Evolutionary conservation across 2,113 vertebrate genomes (phyloP).

Genomic region (Synchiropus splendidus): DNA sequence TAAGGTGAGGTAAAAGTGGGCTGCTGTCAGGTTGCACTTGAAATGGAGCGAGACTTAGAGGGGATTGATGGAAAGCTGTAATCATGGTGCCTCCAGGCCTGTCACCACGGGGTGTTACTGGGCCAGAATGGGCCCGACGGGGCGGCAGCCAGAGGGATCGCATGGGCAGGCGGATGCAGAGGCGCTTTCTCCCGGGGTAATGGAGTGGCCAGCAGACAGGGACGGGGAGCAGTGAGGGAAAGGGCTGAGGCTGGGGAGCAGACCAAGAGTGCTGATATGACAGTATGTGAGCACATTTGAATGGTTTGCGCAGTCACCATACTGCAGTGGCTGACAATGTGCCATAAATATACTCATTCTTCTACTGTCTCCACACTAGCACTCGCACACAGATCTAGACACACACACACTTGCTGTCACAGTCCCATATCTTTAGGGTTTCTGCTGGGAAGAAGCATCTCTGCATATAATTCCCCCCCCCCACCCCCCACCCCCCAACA

Average conservation of each 20-base stretch:
- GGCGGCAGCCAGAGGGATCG: constrained; percentile 36
- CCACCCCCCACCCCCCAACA: not conserved
- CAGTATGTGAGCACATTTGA: constrained; percentile 28
- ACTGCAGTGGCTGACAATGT: constrained; percentile 45
- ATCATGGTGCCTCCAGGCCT: constrained; percentile 54
- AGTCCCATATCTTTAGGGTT: constrained; percentile 40
- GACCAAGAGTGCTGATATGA: constrained; percentile 52
- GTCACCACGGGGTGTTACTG: constrained; percentile 43
- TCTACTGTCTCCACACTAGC: constrained; percentile 21
- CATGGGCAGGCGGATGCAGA: constrained; percentile 23
- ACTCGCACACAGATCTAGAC: too few relatives aligned
- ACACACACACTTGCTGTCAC: constrained; percentile 25
- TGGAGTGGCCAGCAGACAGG: constrained; percentile 45
- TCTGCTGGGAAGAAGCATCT: constrained; percentile 43
- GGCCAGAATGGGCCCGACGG: constrained; percentile 39
- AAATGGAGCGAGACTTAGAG: constrained; percentile 33
- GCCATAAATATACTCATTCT: constrained; percentile 44
- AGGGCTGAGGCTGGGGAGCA: constrained; percentile 11
- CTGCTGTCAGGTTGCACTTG: constrained; percentile 53
- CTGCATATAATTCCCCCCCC: constrained; percentile 44
- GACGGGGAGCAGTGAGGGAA: constrained; percentile 12
- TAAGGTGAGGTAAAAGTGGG: constrained; percentile 43
- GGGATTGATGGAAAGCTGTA: constrained; percentile 55
- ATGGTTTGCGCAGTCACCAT: constrained; percentile 31
- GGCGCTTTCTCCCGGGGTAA: constrained; percentile 35